Percentiles rank a stretch among this genome's conserved stretches.
Evolutionary conservation across 2,113 vertebrate species (phyloP).

Genomic region (Antechinus stuartii): DNA sequence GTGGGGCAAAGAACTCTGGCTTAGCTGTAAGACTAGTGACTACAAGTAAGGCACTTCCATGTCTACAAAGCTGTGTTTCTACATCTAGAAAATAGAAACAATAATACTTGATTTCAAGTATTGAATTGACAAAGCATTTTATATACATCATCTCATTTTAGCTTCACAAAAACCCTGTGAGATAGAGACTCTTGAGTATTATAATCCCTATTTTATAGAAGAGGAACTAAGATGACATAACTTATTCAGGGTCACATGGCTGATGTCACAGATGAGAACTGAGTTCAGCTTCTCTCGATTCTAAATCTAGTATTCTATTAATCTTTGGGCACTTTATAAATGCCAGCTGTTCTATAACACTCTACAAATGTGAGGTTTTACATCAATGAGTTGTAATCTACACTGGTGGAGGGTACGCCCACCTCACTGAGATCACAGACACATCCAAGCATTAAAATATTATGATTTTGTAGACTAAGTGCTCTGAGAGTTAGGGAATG

Average conservation of each 20-base stretch:
- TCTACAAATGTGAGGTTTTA: not conserved
- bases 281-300: not conserved
- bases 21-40: not conserved
- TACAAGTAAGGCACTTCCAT: not conserved
- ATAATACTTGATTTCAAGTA: not conserved
- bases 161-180: not conserved
- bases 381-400: not conserved
- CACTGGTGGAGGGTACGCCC: not conserved
- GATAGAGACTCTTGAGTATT: not conserved
- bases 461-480: not conserved
- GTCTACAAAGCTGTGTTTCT: not conserved
- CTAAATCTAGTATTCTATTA: not conserved
- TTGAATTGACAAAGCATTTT: not conserved
- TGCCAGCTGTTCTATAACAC: not conserved
- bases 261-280: not conserved
- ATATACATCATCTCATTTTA: not conserved
- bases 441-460: not conserved
- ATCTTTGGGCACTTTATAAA: not conserved
- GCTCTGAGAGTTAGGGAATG: not conserved
- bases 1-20: not conserved
- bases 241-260: not conserved
- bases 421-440: not conserved
- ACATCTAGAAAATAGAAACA: not conserved
- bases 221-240: not conserved
- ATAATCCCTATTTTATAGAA: not conserved